Evolutionary conservation across 2,797 vertebrate genomes (phyloP).

Genomic region (Perodicticus potto): DNA sequence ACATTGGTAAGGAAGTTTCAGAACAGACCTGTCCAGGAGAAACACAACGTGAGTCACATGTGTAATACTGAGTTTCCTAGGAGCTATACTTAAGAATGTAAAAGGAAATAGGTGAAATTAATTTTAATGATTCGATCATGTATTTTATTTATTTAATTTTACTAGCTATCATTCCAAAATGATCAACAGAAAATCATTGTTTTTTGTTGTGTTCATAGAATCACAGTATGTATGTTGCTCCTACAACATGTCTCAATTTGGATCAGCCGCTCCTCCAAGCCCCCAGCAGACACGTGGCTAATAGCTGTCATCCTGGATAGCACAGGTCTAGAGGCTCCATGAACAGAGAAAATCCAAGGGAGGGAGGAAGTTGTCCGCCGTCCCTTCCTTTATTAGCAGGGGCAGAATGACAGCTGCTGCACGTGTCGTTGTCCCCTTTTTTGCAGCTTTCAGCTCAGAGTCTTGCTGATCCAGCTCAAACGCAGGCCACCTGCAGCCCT

Average conservation of each 20-base stretch:
- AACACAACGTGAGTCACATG: background rate
- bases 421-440: background rate
- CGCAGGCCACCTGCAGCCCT: background rate
- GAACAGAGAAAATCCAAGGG: slow-evolving; percentile 23
- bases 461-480: background rate
- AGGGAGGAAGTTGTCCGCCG: background rate
- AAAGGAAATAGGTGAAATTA: background rate
- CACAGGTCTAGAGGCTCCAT: background rate
- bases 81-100: background rate
- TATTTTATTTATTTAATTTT: slow-evolving; percentile 2
- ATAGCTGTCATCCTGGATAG: background rate
- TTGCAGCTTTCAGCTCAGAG: slow-evolving; percentile 13
- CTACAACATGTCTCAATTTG: background rate
- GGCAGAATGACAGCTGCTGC: background rate
- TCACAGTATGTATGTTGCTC: background rate
- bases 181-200: background rate
- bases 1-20: background rate
- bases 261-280: background rate
- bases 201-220: background rate
- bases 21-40: background rate
- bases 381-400: background rate
- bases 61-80: background rate
- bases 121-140: slow-evolving; percentile 20
- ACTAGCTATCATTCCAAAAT: background rate
- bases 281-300: background rate